Evolutionary conservation across 2,113 vertebrate species (phyloP).

Genomic region (Capreolus pygargus): DNA sequence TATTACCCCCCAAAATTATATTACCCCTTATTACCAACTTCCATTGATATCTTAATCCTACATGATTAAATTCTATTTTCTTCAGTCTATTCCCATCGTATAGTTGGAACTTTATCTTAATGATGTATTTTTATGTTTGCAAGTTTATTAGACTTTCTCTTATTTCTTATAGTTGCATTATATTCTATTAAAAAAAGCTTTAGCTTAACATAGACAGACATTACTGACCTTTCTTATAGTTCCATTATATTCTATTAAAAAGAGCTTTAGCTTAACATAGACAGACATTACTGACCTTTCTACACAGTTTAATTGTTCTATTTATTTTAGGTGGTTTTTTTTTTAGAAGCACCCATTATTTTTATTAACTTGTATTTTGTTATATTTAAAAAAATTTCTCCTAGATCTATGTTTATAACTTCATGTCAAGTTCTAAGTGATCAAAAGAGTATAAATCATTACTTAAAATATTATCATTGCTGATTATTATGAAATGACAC

Average conservation of each 20-base stretch:
- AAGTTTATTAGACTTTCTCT: conserved; percentile 51
- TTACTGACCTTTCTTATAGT: background rate
- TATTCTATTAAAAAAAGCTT: background rate
- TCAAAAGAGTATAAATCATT: background rate
- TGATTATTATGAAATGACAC: background rate
- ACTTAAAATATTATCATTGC: background rate
- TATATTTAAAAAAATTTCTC: background rate
- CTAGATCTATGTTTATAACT: background rate
- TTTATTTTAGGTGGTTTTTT: background rate
- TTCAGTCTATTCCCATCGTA: conserved; percentile 53
- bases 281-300: background rate
- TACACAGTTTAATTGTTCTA: background rate
- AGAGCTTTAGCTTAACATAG: background rate
- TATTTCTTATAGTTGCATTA: background rate
- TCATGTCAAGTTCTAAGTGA: background rate
- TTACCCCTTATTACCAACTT: conserved; percentile 67
- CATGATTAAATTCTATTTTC: conserved; percentile 70
- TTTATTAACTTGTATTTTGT: background rate
- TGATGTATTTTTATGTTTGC: conserved; percentile 53
- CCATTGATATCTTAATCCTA: conserved; percentile 65
- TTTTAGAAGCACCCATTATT: background rate
- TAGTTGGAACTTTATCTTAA: conserved; percentile 76
- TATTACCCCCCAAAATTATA: conserved; percentile 66
- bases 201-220: background rate
- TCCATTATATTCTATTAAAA: background rate